Percentiles rank a stretch among this genome's conserved stretches.
These are phyloP conservation scores for Labroides dimidiatus DNA, from an alignment of 2,797 vertebrate genomes.

Conservation along the genomic window DNA sequence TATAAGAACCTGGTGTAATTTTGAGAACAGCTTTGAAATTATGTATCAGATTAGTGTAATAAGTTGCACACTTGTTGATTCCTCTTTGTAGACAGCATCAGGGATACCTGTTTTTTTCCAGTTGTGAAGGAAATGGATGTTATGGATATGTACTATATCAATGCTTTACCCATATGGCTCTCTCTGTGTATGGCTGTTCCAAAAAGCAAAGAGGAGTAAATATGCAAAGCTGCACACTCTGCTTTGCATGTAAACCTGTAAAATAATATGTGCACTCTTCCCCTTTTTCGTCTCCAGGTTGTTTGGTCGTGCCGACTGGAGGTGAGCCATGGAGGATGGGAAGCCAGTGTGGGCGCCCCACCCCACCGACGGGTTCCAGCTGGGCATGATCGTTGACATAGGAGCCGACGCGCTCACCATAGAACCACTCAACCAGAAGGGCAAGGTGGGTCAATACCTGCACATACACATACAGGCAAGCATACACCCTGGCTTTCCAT, in stretches of 20 bases:
- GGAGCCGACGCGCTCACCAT: slow-evolving; percentile 94
- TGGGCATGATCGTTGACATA: slow-evolving; percentile 96
- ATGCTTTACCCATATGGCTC: too few relatives aligned
- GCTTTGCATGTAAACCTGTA: slow-evolving; percentile 47
- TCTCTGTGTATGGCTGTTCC: too few relatives aligned
- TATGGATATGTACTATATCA: too few relatives aligned
- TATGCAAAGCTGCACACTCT: slow-evolving; percentile 40
- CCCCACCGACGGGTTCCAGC: slow-evolving; percentile 96
- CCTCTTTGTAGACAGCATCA: background rate
- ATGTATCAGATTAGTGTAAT: background rate
- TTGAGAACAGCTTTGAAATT: too few relatives aligned
- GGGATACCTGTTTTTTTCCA: too few relatives aligned
- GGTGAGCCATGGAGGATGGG: slow-evolving; percentile 94
- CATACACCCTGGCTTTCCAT: slow-evolving; percentile 9
- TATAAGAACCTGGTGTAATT: too few relatives aligned
- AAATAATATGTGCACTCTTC: background rate
- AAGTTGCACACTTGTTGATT: background rate
- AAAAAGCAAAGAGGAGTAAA: slow-evolving; percentile 1
- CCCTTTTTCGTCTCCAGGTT: slow-evolving; percentile 33
- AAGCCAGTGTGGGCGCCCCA: slow-evolving; percentile 99
- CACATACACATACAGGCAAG: slow-evolving; percentile 7
- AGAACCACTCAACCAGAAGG: slow-evolving; percentile 91
- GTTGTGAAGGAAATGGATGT: too few relatives aligned
- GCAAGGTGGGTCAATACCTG: slow-evolving; percentile 89
- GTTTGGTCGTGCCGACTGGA: slow-evolving; percentile 64